Evolutionary conservation across 2,113 vertebrate species (phyloP), one percentile per base, ranked within the genome.

Genomic region (Osmerus mordax): DNA sequence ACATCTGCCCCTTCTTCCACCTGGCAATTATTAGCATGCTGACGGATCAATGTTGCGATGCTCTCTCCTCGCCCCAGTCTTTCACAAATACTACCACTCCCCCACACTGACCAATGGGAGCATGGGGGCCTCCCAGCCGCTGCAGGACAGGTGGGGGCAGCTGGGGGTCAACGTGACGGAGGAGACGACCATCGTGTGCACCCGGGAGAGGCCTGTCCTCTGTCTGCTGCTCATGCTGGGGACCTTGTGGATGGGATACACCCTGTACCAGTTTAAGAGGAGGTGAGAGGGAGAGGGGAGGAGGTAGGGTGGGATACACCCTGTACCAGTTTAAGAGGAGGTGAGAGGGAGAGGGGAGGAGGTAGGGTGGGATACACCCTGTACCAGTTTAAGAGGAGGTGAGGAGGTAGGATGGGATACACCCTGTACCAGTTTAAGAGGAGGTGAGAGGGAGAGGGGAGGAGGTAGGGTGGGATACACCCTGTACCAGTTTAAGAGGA

Each of bases 371-470:
- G 98, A 96, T 0, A 93, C 1, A 93, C 97, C 1, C 93, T 99
- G 75, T 99, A 97, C 86, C 96, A 99, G 90, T 97, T 99, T 88
- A 98, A 95, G 82, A 92, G 96, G 84, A 97, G 97, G 97, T 99
- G 81, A 13, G 65, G 7, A 23, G 21, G 21, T 23, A 23, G 21
- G 21, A 23, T 23, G 21, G 94, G 97, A 53, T 94, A 98, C 87
- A 99, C 97, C 1, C 93, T 99, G 75, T 99, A 97, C 86, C 96
- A 99, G 90, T 97, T 99, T 88, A 98, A 95, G 82, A 92, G 96
- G 84, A 98, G 97, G 32, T 99, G 81, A 89, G 70, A 78, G 53
- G 36, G 13, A 21, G 2, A 16, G n/a, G n/a, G 14, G 21, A 21
- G 21, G n/a, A 51, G 65, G 25, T 2, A 53, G 52, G 25, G 32